Conservation (phyloP, 37 sponge, comb jelly and placozoan species). For the Dysidea cf. avara region DNA sequence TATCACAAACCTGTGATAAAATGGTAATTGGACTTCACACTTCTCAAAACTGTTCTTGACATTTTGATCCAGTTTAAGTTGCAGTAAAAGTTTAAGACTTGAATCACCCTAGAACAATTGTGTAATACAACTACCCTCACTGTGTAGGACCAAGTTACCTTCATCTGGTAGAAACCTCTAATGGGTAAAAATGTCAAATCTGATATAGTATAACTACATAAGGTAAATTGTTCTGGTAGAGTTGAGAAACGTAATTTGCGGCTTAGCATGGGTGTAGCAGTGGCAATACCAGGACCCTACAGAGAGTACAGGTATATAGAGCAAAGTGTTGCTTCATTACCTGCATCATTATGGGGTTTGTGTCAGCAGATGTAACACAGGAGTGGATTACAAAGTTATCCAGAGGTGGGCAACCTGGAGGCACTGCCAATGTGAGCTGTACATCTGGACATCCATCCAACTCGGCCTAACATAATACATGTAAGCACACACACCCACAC, state of each 20-base stretch:
- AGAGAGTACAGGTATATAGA: too few species aligned
- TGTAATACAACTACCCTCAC: too few species aligned
- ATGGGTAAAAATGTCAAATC: conserved; percentile 59
- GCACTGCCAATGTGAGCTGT: conserved; percentile 50
- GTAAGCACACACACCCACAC: neutral
- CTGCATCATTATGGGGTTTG: conserved; percentile 2
- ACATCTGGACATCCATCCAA: conserved; percentile 87
- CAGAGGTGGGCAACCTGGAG: conserved; percentile 52
- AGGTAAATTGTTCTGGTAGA: conserved; percentile 65
- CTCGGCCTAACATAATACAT: conserved; percentile 65
- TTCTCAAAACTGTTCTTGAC: conserved; percentile 87
- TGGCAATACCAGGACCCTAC: neutral
- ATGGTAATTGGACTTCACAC: conserved; percentile 82
- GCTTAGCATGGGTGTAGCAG: neutral
- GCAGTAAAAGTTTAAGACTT: conserved; percentile 63
- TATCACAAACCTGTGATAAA: conserved; percentile 78
- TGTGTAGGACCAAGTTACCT: conserved; percentile 68
- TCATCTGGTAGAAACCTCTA: conserved; percentile 91
- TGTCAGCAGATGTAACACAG: conserved; percentile 66
- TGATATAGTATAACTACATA: conserved; percentile 68
- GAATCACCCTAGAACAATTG: conserved; percentile 51
- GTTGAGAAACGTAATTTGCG: conserved; percentile 80
- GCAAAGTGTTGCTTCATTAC: neutral
- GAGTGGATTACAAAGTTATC: conserved; percentile 74
- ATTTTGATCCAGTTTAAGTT: conserved; percentile 71